Conservation (phyloP, 2,888 invertebrate genomes). For the Tipula vernalis region DNA sequence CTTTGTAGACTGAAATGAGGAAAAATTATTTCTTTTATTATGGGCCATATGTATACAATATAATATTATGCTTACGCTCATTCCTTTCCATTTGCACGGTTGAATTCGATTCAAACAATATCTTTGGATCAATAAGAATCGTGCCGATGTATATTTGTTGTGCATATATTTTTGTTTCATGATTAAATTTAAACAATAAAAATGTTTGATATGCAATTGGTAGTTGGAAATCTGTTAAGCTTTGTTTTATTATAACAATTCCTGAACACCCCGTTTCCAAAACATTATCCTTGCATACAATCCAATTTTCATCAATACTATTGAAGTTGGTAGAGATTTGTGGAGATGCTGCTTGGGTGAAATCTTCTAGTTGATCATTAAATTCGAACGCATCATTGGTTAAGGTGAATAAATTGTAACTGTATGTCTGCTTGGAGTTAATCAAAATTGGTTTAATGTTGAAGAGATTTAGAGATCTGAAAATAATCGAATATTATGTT, state of each 20-base stretch:
- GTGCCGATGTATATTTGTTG: neutral
- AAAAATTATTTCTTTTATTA: neutral
- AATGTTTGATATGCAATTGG: neutral
- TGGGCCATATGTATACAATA: neutral
- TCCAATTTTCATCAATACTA: neutral
- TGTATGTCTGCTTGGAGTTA: neutral
- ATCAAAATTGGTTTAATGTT: neutral
- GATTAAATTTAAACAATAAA: neutral
- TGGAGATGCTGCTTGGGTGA: neutral
- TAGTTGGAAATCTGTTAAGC: neutral
- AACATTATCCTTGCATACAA: neutral
- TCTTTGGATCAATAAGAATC: neutral
- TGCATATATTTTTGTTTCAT: neutral
- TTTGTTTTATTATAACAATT: neutral
- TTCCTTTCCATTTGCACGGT: neutral
- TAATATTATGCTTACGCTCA: neutral
- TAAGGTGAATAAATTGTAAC: neutral
- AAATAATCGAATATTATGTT: neutral
- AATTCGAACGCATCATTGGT: neutral
- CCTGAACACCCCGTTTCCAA: neutral
- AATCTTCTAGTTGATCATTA: neutral
- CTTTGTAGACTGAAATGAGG: neutral
- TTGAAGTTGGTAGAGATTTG: neutral
- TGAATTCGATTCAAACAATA: neutral
- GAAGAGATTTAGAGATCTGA: neutral